Evolutionary conservation across 2,113 vertebrate species (phyloP), one percentile per base, ranked within the genome.

Genomic region (Actinemys pallida): DNA sequence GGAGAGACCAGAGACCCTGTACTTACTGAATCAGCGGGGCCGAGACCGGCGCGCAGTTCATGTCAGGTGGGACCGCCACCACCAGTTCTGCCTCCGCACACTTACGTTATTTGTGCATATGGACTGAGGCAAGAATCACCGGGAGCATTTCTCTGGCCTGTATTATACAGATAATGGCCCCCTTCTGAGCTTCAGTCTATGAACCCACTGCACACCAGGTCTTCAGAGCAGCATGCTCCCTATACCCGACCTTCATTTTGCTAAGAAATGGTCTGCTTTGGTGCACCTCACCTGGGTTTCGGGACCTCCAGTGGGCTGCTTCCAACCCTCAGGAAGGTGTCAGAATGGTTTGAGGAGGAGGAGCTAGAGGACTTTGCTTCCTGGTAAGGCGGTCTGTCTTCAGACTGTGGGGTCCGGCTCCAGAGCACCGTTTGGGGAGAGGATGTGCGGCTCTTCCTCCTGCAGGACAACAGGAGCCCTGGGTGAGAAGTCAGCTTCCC

Each of bases 301-400:
- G 98, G 99, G 85, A 99, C 99, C 95, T 99, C 99, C 97, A 99
- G 95, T 0, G 99, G 99, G 98, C 99, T 99, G 98, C 99, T 99
- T 93, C 99, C 99, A 17, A 98, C 97, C 90, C 99, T 98, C 49
- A 98, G 98, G 95, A 98, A 98, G 85, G 97, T 98, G 89, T 99
- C 99, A 57, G 99, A 99, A 83, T 99, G 99, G 97, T 99, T 99
- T 75, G 99, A 99, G 76, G 99, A 99, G 7, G 99, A 99, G 45
- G 99, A 99, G 95, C 99, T 99, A 93, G 99, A 99, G 91, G 99
- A 99, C 96, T 98, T 99, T 76, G 98, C 98, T 93, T 99, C 99
- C 3, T 98, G 95, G 59, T 98, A 98, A 86, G 97, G 97, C 83
- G 98, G 89, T 87, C 98, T 98, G 83, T 99, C 99, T 29, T 99